Evolutionary conservation across 2,888 invertebrate genomes (phyloP).

Genomic region (Platycheirus rosarum): DNA sequence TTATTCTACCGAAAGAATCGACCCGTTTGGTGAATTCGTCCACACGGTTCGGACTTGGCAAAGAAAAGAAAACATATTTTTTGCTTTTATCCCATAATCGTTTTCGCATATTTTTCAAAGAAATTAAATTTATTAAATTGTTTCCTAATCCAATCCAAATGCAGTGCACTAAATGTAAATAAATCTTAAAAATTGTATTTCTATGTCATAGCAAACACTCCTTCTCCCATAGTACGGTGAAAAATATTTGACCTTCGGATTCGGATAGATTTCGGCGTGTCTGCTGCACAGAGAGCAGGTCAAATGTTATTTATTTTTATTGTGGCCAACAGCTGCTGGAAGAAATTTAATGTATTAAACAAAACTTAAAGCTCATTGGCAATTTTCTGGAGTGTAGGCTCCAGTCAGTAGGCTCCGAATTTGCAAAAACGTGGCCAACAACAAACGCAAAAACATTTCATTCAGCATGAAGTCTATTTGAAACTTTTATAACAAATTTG

Average conservation of each 20-base stretch:
- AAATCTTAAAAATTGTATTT: constrained; percentile 24
- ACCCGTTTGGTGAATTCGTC: constrained; percentile 56
- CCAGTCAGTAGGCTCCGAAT: background rate
- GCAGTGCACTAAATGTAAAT: constrained; percentile 69
- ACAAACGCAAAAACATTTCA: background rate
- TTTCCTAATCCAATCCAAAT: constrained; percentile 38
- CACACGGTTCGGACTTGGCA: constrained; percentile 32
- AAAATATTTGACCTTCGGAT: constrained; percentile 62
- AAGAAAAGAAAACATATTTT: constrained; percentile 33
- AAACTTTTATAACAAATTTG: background rate
- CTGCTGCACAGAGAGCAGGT: constrained; percentile 28
- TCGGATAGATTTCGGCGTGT: constrained; percentile 26
- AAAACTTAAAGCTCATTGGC: constrained; percentile 1
- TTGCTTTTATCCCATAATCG: background rate
- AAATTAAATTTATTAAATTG: background rate
- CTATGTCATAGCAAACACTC: constrained; percentile 23
- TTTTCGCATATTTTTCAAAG: constrained; percentile 28
- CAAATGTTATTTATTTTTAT: constrained; percentile 38
- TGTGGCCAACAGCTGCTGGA: constrained; percentile 63
- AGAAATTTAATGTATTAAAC: constrained; percentile 1
- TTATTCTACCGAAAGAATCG: constrained; percentile 55
- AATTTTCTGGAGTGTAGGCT: constrained; percentile 25
- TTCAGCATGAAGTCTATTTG: background rate
- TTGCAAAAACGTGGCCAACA: constrained; percentile 10
- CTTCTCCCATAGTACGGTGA: background rate